These are phyloP conservation scores for Sabatieria punctata DNA, from an alignment of 2,888 invertebrate species.

Conservation along the genomic window DNA sequence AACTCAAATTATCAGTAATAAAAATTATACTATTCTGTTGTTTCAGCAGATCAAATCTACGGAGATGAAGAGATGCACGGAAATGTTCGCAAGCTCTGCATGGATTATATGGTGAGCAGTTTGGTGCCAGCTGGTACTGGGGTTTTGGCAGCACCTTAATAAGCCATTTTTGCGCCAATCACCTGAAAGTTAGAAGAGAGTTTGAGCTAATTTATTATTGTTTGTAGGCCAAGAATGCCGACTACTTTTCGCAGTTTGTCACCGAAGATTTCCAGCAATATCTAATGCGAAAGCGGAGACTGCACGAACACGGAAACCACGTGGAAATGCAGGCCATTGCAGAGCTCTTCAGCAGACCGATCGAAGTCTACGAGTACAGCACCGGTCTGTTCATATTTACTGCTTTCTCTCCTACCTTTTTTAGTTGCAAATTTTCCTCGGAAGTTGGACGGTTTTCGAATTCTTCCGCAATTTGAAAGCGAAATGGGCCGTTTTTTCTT, in stretches of 20 bases:
- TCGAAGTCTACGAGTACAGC: slow-evolving; percentile 65
- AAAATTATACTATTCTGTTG: not conserved
- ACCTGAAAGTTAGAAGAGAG: no score
- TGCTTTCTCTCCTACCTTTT: no score
- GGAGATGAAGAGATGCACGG: slow-evolving; percentile 77
- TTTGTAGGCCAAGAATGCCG: slow-evolving; percentile 57
- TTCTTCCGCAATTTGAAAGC: no score
- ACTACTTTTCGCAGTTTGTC: slow-evolving; percentile 69
- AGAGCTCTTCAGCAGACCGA: slow-evolving; percentile 68
- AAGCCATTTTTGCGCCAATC: no score
- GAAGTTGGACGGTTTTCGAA: not conserved
- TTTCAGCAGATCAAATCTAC: slow-evolving; percentile 61
- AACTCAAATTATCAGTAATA: not conserved
- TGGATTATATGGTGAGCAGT: slow-evolving; percentile 69
- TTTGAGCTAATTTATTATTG: no score
- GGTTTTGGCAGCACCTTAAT: no score
- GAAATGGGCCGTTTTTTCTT: no score
- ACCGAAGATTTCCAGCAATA: slow-evolving; percentile 73
- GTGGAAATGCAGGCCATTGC: slow-evolving; percentile 76
- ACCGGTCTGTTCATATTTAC: slow-evolving; percentile 40
- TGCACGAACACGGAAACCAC: slow-evolving; percentile 69
- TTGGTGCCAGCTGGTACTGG: no score
- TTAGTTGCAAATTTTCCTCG: not conserved
- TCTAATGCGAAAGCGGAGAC: slow-evolving; percentile 57
- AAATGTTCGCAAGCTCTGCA: slow-evolving; percentile 60